phyloP scores from a whole-genome alignment of 1,140 invertebrate genomes.

The Thaumetopoea pityocampa region DNA sequence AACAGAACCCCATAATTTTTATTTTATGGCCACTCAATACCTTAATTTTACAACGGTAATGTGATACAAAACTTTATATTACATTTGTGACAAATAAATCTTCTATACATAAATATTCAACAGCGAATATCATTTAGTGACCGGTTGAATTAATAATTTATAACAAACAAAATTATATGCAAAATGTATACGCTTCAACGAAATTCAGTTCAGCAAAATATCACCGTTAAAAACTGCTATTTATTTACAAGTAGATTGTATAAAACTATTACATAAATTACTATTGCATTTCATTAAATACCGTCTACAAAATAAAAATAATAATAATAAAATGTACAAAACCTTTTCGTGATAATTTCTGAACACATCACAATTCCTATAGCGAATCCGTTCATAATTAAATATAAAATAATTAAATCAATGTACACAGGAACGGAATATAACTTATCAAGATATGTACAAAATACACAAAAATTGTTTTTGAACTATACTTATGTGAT shows the following conservation, averaged over 20 bases:
- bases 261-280: constrained; percentile 72
- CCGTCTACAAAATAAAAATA: constrained; percentile 57
- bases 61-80: constrained; percentile 47
- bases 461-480: constrained; percentile 61
- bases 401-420: constrained; percentile 48
- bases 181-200: constrained; percentile 34
- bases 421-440: constrained; percentile 72
- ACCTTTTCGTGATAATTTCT: constrained; percentile 44
- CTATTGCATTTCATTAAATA: constrained; percentile 71
- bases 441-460: constrained; percentile 70
- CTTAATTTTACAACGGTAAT: constrained; percentile 62
- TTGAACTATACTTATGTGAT: constrained; percentile 56
- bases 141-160: constrained; percentile 24
- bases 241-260: constrained; percentile 58
- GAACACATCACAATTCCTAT: constrained; percentile 72
- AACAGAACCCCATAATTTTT: constrained; percentile 32
- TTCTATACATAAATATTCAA: constrained; percentile 19
- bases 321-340: constrained; percentile 67
- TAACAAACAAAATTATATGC: constrained; percentile 27
- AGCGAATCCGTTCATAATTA: constrained; percentile 52
- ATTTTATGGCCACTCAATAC: constrained; percentile 68
- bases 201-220: constrained; percentile 41
- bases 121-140: constrained; percentile 41
- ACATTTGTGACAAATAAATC: constrained; percentile 42
- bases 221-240: constrained; percentile 54